Evolutionary conservation across 2,888 invertebrate genomes (phyloP).

Genomic region (Scaptomyza reducta): DNA sequence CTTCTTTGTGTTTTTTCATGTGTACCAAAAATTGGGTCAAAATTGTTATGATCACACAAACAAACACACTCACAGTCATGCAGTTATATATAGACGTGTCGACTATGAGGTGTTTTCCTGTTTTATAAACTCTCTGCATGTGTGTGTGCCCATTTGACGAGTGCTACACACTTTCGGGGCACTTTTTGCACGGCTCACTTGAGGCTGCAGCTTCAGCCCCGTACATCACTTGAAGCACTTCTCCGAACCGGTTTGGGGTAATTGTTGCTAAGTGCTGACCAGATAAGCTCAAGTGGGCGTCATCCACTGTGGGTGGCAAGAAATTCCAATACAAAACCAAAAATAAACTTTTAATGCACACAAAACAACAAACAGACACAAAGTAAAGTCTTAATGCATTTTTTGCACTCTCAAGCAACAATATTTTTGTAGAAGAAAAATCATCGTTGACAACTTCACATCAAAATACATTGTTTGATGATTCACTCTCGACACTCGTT

Average conservation of each 20-base stretch:
- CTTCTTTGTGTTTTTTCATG: constrained; percentile 61
- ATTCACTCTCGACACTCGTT: constrained; percentile 34
- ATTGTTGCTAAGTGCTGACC: constrained; percentile 37
- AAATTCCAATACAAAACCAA: constrained; percentile 42
- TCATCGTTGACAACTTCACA: constrained; percentile 43
- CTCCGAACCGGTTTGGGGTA: too few species aligned
- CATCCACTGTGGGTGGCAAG: constrained; percentile 44
- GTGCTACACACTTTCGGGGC: constrained; percentile 33
- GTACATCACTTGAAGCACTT: constrained; percentile 34
- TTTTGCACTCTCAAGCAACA: constrained; percentile 25
- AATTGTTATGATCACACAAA: constrained; percentile 80
- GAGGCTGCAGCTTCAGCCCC: constrained; percentile 24
- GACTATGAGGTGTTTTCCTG: constrained; percentile 72
- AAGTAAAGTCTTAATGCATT: constrained; percentile 53
- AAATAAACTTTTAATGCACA: constrained; percentile 67
- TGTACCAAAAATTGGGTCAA: constrained; percentile 76
- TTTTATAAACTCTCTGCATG: constrained; percentile 50
- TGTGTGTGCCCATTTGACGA: constrained; percentile 63
- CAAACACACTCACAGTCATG: constrained; percentile 54
- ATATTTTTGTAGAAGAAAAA: constrained; percentile 7
- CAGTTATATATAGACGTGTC: constrained; percentile 63
- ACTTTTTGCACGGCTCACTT: constrained; percentile 66
- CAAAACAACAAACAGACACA: not conserved
- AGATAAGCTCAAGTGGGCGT: constrained; percentile 68
- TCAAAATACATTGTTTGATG: constrained; percentile 35